Conservation (phyloP, 2,113 vertebrate genomes). For the Centropus unirufus region DNA sequence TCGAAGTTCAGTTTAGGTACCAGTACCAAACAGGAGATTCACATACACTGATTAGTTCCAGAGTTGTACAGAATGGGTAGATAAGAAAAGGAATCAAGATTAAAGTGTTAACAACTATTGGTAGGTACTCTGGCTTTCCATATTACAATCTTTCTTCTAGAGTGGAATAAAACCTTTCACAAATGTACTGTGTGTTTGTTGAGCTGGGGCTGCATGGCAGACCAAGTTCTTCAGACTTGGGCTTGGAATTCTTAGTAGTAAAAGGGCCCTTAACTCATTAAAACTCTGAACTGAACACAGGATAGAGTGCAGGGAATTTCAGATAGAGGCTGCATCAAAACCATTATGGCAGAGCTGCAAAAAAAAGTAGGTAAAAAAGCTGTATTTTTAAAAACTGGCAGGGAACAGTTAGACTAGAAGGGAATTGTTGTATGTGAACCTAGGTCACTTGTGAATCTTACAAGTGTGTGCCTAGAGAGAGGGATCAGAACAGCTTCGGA, state of each 20-base stretch:
- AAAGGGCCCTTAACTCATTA: neutral
- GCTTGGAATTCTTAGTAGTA: neutral
- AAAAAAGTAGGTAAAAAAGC: neutral
- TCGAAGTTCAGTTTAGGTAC: neutral
- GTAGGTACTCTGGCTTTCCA: neutral
- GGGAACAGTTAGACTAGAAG: neutral
- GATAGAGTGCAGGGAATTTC: neutral
- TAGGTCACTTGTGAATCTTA: neutral
- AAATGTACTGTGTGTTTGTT: accelerated
- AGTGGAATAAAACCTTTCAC: neutral
- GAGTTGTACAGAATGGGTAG: neutral
- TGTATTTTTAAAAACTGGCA: neutral
- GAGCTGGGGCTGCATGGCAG: neutral
- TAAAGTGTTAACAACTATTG: neutral
- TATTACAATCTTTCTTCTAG: accelerated
- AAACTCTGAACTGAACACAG: neutral
- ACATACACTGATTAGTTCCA: neutral
- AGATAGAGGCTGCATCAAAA: neutral
- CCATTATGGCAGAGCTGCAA: neutral
- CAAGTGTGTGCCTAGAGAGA: neutral
- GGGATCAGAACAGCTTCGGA: neutral
- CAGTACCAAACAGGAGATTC: neutral
- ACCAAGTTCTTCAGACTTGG: neutral
- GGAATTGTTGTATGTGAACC: neutral
- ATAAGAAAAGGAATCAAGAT: neutral